phyloP scores from a whole-genome alignment of 2,113 vertebrate genomes.

The Willisornis vidua region DNA sequence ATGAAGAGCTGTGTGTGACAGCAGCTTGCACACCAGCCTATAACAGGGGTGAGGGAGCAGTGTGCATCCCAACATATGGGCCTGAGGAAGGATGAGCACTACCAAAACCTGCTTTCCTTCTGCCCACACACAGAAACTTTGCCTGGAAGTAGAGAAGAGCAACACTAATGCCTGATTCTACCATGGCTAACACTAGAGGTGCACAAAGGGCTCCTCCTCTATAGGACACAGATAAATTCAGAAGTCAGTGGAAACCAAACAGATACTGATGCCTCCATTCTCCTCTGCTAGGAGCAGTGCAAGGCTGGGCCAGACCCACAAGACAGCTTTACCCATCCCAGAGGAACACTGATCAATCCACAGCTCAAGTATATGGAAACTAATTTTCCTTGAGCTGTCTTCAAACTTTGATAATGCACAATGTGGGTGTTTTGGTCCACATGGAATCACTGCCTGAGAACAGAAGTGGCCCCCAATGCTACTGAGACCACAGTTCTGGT shows the following conservation, averaged over 20 bases:
- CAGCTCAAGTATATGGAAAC: no score
- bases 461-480: neutral
- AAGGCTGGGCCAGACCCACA: neutral
- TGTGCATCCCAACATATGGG: accelerated
- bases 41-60: neutral
- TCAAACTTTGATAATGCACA: neutral
- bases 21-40: neutral
- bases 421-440: neutral
- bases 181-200: neutral
- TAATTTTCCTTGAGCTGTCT: neutral
- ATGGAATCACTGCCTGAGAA: neutral
- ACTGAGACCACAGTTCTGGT: neutral
- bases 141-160: neutral
- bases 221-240: neutral
- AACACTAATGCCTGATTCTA: neutral
- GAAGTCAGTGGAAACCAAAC: neutral
- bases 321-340: neutral
- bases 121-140: neutral
- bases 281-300: neutral
- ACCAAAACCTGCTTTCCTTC: neutral
- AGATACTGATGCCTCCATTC: neutral
- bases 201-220: neutral
- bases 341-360: neutral
- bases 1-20: neutral
- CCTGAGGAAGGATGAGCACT: neutral